These are phyloP conservation scores for Volucella inanis DNA, from an alignment of 2,888 invertebrate species.

Conservation along the genomic window DNA sequence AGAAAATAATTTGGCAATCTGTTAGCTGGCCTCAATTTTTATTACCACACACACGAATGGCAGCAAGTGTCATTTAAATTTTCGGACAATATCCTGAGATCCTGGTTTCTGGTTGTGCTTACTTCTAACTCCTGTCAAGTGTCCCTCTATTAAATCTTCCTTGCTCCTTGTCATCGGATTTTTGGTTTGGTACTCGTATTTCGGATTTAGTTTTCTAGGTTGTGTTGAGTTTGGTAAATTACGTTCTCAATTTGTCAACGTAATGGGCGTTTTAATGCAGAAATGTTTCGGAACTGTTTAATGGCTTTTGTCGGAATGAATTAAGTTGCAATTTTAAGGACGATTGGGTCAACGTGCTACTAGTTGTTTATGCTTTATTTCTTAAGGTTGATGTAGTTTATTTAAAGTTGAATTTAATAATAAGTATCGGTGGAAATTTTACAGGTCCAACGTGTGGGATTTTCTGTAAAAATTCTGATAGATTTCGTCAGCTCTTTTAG, in stretches of 20 bases:
- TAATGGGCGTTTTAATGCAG: constrained; percentile 73
- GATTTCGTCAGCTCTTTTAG: too few relatives aligned
- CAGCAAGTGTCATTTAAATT: constrained; percentile 58
- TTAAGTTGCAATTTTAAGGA: constrained; percentile 72
- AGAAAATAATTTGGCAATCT: constrained; percentile 68
- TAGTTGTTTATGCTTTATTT: constrained; percentile 11
- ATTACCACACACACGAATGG: constrained; percentile 51
- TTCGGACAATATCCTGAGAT: constrained; percentile 50
- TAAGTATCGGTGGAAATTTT: too few relatives aligned
- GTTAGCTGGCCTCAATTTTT: constrained; percentile 66
- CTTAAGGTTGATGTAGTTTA: constrained; percentile 21
- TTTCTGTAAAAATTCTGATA: too few relatives aligned
- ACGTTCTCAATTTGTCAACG: constrained; percentile 70
- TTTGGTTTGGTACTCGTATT: neutral
- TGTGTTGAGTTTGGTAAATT: constrained; percentile 66
- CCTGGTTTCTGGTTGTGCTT: too few relatives aligned
- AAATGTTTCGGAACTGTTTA: constrained; percentile 69
- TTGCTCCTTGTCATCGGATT: too few relatives aligned
- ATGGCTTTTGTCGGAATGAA: constrained; percentile 64
- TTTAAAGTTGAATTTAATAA: neutral
- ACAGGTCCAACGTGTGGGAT: too few relatives aligned
- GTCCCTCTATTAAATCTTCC: too few relatives aligned
- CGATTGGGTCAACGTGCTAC: constrained; percentile 71
- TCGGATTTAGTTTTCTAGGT: constrained; percentile 51
- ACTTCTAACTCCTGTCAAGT: too few relatives aligned